Base-by-base conservation (phyloP, 2,888 invertebrate genomes). In the Drosophila limbata region DNA sequence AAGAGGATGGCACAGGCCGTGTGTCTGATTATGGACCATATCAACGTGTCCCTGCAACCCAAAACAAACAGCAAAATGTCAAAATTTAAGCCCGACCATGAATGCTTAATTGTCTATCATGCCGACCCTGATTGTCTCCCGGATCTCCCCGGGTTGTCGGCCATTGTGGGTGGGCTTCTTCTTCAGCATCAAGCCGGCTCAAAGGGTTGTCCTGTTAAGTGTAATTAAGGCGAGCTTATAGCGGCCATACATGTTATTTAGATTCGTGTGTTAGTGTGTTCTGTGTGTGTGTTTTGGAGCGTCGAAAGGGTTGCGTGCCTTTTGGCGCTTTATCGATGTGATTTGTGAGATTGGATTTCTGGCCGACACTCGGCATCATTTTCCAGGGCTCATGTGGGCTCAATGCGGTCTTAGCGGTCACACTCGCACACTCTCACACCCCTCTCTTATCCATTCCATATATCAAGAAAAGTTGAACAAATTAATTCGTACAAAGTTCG, bases 1-100 rank as follows among this genome's bases (percentile, higher is more conserved):
- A 83, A 69, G 69, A 60, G 37, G 69, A 79, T 59, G 73, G 68
- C 61, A 71, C 57, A 84, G 79, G 79, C 76, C 73, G 76, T 86
- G 88, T 72, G 77, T 88, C 74, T 84, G 88, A 82, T 87, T 82
- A 69, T 65, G 77, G 87, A 65, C 68, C 65, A 73, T 42, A 40
- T 56, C 51, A 50, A 19, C 19, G n/a, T 51, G 53, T 60, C 40
- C 51, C 35, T 51, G 66, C 60, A 59, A 56, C 67, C 67, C 60
- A 83, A 82, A 88, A 64, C 79, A 89, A 86, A 86, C 90, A 83
- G 33, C 67, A 72, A 73, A 86, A 86, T 86, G 79, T 88, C 79
- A 88, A 90, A 86, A 86, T 90, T 83, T 86, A 88, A 90, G 90
- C 72, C 71, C 55, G 55, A 69, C 80, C 86, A 88, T 90, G 89